phyloP scores from a whole-genome alignment of 1,140 invertebrate genomes.

The Pseudomyrmex cubaensis region DNA sequence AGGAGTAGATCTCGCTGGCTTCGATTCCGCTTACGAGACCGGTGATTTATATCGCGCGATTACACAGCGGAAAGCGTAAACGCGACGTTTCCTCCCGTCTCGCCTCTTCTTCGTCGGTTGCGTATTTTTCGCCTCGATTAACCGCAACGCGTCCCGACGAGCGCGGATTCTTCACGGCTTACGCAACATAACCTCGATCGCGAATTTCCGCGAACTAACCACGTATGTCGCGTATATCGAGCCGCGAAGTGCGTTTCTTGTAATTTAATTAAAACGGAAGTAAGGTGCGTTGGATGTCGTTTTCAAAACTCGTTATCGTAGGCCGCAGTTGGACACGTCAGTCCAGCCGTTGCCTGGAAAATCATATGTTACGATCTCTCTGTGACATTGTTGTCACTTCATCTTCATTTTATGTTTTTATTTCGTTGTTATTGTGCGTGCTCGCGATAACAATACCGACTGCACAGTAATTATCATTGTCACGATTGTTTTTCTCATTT shows the following conservation, averaged over 20 bases:
- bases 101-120: neutral
- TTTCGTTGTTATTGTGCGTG: neutral
- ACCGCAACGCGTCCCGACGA: neutral
- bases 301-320: too few relatives aligned
- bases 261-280: neutral
- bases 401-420: neutral
- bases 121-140: neutral
- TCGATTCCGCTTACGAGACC: neutral
- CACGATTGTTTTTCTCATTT: too few relatives aligned
- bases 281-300: neutral
- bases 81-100: neutral
- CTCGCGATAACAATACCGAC: too few relatives aligned
- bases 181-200: constrained; percentile 43
- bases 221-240: neutral
- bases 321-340: neutral
- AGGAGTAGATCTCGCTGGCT: neutral
- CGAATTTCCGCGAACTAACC: neutral
- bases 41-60: neutral
- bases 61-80: constrained; percentile 5
- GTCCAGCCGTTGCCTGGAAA: neutral
- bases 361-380: constrained; percentile 27
- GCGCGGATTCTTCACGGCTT: constrained; percentile 6
- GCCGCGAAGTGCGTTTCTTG: constrained; percentile 6
- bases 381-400: neutral
- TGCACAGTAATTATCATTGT: neutral